Evolutionary conservation across 2,797 vertebrate species (phyloP).

Genomic region (Spondyliosoma cantharus): DNA sequence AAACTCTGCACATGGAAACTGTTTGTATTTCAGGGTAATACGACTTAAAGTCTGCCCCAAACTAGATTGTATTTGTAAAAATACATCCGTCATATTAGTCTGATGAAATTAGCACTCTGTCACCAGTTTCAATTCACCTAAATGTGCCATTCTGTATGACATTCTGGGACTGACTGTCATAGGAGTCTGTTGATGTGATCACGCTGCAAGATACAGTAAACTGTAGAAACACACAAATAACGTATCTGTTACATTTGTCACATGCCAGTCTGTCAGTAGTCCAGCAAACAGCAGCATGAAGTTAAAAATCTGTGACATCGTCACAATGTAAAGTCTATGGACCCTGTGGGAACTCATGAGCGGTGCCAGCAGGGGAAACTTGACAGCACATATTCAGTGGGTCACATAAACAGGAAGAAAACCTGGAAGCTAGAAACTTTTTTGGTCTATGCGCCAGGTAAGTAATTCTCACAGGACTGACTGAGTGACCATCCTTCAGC

Average conservation of each 20-base stretch:
- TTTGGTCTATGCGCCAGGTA: too few species aligned
- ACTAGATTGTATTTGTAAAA: conserved; percentile 21
- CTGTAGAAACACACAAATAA: neutral
- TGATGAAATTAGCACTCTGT: conserved; percentile 4
- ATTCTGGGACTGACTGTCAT: neutral
- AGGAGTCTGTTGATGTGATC: neutral
- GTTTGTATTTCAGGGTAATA: conserved; percentile 32
- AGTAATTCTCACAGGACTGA: too few species aligned
- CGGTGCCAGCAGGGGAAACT: too few species aligned
- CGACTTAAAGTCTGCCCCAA: conserved; percentile 22
- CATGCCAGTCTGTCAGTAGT: neutral
- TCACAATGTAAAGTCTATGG: too few species aligned
- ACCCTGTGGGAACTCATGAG: too few species aligned
- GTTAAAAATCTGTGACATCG: too few species aligned
- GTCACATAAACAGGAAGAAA: too few species aligned
- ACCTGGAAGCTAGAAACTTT: too few species aligned
- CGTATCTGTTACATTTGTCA: neutral
- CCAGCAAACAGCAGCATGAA: neutral
- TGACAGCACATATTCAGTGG: too few species aligned
- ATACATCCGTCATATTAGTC: neutral
- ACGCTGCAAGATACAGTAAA: neutral
- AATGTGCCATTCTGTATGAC: neutral
- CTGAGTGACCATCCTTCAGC: too few species aligned
- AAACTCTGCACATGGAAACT: conserved; percentile 36
- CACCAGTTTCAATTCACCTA: neutral